Evolutionary conservation across 2,888 invertebrate species (phyloP).

Genomic region (Alitta virens): DNA sequence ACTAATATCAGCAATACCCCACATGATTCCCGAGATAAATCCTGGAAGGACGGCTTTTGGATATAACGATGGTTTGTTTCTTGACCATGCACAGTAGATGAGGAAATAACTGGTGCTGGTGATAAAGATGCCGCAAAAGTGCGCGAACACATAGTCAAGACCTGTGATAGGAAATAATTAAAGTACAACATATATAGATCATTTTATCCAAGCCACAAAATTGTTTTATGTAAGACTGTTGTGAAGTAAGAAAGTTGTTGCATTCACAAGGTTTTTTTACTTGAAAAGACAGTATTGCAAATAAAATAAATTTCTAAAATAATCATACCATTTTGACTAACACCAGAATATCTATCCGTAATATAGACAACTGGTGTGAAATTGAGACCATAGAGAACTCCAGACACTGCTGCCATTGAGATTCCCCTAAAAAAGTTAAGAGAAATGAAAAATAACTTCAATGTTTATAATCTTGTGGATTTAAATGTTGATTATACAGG

Average conservation of each 20-base stretch:
- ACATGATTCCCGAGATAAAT: conserved; percentile 58
- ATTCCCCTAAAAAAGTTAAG: conserved; percentile 54
- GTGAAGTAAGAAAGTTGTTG: background rate
- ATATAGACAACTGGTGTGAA: conserved; percentile 60
- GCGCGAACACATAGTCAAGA: conserved; percentile 59
- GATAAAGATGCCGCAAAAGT: conserved; percentile 57
- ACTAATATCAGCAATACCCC: conserved; percentile 58
- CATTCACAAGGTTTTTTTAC: background rate
- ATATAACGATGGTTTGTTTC: conserved; percentile 54
- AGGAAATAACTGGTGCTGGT: conserved; percentile 56
- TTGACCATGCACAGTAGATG: conserved; percentile 51
- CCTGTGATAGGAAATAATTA: conserved; percentile 42
- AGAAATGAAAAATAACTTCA: background rate
- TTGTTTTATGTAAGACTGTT: background rate
- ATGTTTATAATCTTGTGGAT: background rate
- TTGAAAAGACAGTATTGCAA: background rate
- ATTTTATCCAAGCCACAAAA: background rate
- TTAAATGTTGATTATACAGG: no score
- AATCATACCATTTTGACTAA: conserved; percentile 46
- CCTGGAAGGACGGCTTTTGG: conserved; percentile 57
- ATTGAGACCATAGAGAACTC: conserved; percentile 57
- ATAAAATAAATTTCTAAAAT: background rate
- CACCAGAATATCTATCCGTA: conserved; percentile 47
- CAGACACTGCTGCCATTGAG: conserved; percentile 54
- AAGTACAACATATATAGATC: no score